phyloP scores from a whole-genome alignment of 1,140 invertebrate species.

The Pentalonia nigronervosa region DNA sequence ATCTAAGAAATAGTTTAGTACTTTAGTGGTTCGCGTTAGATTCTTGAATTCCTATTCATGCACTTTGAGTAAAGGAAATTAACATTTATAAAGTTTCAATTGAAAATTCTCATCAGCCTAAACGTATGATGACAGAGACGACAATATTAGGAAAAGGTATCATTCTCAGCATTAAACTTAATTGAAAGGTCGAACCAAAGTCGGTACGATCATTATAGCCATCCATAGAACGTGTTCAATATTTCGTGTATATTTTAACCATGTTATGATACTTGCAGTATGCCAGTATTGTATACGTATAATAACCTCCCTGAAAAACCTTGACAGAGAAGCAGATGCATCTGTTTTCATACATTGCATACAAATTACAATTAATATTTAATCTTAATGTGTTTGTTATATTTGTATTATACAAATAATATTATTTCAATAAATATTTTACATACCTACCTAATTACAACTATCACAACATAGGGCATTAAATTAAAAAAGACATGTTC shows the following conservation, averaged over 20 bases:
- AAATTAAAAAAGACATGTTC: not conserved
- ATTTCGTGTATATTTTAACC: not conserved
- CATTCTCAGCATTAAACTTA: not conserved
- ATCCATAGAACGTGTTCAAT: not conserved
- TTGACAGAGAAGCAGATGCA: not conserved
- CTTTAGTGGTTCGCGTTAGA: not conserved
- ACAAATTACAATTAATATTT: not conserved
- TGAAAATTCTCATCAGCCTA: slow-evolving; percentile 1
- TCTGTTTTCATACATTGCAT: not conserved
- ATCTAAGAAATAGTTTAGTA: slow-evolving; percentile 32
- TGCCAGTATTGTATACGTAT: not conserved
- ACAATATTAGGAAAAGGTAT: slow-evolving; percentile 32
- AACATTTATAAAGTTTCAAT: slow-evolving; percentile 25
- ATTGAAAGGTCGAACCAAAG: not conserved
- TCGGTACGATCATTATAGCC: not conserved
- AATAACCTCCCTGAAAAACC: not conserved
- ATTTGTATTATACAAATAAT: not conserved
- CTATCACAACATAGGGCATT: not conserved
- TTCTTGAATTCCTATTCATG: not conserved
- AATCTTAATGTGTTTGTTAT: not conserved
- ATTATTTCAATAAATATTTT: not conserved
- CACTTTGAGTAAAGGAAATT: slow-evolving; percentile 11
- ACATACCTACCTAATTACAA: not conserved
- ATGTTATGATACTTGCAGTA: not conserved
- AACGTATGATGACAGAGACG: not conserved